phyloP scores from a whole-genome alignment of 2,797 vertebrate genomes.

The Glyptemys insculpta region DNA sequence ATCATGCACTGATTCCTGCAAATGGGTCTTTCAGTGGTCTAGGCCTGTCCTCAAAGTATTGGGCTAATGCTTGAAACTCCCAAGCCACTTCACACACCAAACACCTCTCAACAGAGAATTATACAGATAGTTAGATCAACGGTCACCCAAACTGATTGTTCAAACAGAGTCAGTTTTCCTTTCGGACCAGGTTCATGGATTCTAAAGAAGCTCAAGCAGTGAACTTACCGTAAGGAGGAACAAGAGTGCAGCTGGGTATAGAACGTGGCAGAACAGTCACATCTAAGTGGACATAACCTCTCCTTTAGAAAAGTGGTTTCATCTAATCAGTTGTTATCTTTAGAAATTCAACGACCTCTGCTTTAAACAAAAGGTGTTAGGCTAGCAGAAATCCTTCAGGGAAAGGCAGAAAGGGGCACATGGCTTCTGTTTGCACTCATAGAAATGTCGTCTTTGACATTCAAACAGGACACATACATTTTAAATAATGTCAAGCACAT shows the following conservation, averaged over 20 bases:
- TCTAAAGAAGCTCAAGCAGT: conserved; percentile 58
- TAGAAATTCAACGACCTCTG: conserved; percentile 73
- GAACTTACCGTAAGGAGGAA: conserved; percentile 80
- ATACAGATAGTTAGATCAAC: conserved; percentile 38
- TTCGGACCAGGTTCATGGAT: conserved; percentile 69
- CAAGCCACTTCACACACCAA: neutral
- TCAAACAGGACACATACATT: conserved; percentile 76
- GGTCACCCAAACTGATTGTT: conserved; percentile 36
- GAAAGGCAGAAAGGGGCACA: conserved; percentile 71
- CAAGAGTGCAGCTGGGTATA: conserved; percentile 75
- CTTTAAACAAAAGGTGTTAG: conserved; percentile 73
- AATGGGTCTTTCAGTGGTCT: neutral
- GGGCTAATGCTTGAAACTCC: neutral
- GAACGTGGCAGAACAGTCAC: conserved; percentile 74
- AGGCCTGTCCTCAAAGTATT: neutral
- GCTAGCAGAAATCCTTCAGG: conserved; percentile 72
- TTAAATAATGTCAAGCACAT: conserved; percentile 78
- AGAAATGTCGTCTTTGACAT: conserved; percentile 78
- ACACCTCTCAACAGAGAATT: neutral
- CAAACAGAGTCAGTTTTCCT: conserved; percentile 54
- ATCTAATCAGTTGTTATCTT: conserved; percentile 74
- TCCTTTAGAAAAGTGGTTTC: conserved; percentile 75
- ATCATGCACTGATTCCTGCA: neutral
- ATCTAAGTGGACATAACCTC: conserved; percentile 74
- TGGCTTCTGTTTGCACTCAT: conserved; percentile 71